Percentiles rank a stretch among this genome's conserved stretches.
Evolutionary conservation across 2,888 invertebrate genomes (phyloP).

Genomic region (Tachina fera): DNA sequence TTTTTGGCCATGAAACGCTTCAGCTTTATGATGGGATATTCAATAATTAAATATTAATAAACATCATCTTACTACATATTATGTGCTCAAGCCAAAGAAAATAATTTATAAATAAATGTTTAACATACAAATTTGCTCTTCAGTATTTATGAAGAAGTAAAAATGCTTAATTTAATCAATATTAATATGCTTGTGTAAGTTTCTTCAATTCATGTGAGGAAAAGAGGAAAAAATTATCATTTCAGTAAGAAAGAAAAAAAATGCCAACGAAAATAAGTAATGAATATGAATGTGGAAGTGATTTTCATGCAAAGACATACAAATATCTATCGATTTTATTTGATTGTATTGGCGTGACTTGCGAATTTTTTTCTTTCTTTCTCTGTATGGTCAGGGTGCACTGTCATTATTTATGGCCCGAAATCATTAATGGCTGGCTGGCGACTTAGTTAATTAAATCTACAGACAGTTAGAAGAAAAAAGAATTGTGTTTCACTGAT

Average conservation of each 20-base stretch:
- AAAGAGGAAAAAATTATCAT: background rate
- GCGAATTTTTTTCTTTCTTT: background rate
- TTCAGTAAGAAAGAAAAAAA: background rate
- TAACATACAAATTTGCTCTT: background rate
- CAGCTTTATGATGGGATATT: constrained; percentile 3
- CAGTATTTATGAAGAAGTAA: background rate
- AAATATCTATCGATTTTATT: constrained; percentile 53
- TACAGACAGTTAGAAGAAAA: constrained; percentile 12
- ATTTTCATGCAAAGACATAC: constrained; percentile 10
- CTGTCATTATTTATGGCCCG: constrained; percentile 42
- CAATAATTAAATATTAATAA: constrained; percentile 51
- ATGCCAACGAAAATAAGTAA: background rate
- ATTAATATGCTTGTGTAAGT: background rate
- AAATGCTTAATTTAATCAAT: background rate
- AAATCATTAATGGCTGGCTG: constrained; percentile 39
- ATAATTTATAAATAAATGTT: constrained; percentile 21
- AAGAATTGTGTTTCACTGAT: background rate
- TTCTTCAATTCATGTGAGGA: background rate
- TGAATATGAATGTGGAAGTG: constrained; percentile 47
- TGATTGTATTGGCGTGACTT: background rate
- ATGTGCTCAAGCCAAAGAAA: constrained; percentile 3
- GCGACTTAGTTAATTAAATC: constrained; percentile 68
- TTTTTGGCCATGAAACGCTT: background rate
- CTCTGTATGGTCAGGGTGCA: background rate
- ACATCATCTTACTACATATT: background rate